Percentiles rank a stretch among this genome's conserved stretches.
Conservation (phyloP, 2,888 invertebrate species). For the Drosophila siamana region DNA sequence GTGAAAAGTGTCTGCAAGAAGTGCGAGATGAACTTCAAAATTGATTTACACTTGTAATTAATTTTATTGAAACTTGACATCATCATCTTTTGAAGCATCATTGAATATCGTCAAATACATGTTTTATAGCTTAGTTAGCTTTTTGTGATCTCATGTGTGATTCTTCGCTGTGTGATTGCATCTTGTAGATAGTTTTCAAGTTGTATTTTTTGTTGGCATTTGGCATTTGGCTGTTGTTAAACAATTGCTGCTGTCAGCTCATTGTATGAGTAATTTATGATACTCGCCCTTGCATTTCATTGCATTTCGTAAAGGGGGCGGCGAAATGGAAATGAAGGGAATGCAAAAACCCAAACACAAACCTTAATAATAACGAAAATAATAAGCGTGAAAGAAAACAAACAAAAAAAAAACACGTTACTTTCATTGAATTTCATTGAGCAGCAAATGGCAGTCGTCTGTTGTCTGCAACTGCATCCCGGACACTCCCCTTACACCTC, state of each 20-base stretch:
- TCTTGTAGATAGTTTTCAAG: conserved; percentile 1
- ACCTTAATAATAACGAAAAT: conserved; percentile 26
- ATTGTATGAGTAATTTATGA: conserved; percentile 19
- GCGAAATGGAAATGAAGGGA: not conserved
- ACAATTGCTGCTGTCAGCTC: conserved; percentile 34
- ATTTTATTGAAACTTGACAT: not conserved
- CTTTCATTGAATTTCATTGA: conserved; percentile 73
- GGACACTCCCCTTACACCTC: not conserved
- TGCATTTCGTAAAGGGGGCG: conserved; percentile 37
- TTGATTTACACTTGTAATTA: not conserved
- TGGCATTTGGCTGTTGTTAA: too few relatives aligned
- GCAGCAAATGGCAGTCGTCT: conserved; percentile 55
- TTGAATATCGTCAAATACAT: not conserved
- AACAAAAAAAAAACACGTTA: conserved; percentile 23
- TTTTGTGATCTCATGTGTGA: conserved; percentile 21
- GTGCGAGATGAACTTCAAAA: too few relatives aligned
- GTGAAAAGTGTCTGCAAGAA: conserved; percentile 1
- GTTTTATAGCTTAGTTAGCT: not conserved
- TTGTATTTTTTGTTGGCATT: conserved; percentile 6
- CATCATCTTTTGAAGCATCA: not conserved
- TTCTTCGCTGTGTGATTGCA: conserved; percentile 3
- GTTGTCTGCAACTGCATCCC: not conserved
- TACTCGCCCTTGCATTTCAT: conserved; percentile 57
- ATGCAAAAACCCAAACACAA: conserved; percentile 24
- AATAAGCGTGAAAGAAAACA: conserved; percentile 35